Conservation (phyloP, 2,888 invertebrate species). For the Athalia circularis region DNA sequence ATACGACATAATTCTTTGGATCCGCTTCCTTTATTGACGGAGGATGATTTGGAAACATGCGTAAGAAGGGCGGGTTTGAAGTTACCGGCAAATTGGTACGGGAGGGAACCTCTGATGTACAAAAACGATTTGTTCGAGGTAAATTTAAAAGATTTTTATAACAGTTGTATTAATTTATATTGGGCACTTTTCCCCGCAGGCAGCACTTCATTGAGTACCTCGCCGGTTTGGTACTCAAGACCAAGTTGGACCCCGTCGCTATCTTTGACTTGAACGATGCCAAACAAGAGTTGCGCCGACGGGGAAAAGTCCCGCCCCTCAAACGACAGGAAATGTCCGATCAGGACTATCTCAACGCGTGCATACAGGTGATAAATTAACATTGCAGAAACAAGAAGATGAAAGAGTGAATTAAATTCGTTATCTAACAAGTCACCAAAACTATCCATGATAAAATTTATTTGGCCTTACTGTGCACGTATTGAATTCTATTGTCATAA, state of each 20-base stretch:
- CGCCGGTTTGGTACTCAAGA: constrained; percentile 89
- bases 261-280: constrained; percentile 92
- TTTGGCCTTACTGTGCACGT: constrained; percentile 30
- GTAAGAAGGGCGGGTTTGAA: constrained; percentile 84
- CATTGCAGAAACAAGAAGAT: no score
- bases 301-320: constrained; percentile 89
- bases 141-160: constrained; percentile 57
- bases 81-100: constrained; percentile 86
- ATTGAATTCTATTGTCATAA: constrained; percentile 23
- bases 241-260: constrained; percentile 90
- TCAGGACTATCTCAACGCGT: constrained; percentile 88
- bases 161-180: constrained; percentile 60
- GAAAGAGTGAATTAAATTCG: no score
- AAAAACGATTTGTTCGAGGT: constrained; percentile 76
- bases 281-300: constrained; percentile 89
- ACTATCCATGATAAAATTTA: not conserved
- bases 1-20: constrained; percentile 85
- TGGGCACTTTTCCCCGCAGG: constrained; percentile 79
- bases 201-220: constrained; percentile 97
- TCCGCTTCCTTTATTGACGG: constrained; percentile 84
- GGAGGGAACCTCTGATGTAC: constrained; percentile 76
- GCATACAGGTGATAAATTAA: constrained; percentile 84
- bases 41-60: constrained; percentile 89
- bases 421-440: no score
- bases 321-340: constrained; percentile 89